Conservation (phyloP, 2,113 vertebrate genomes). For the Gallinago undulata region DNA sequence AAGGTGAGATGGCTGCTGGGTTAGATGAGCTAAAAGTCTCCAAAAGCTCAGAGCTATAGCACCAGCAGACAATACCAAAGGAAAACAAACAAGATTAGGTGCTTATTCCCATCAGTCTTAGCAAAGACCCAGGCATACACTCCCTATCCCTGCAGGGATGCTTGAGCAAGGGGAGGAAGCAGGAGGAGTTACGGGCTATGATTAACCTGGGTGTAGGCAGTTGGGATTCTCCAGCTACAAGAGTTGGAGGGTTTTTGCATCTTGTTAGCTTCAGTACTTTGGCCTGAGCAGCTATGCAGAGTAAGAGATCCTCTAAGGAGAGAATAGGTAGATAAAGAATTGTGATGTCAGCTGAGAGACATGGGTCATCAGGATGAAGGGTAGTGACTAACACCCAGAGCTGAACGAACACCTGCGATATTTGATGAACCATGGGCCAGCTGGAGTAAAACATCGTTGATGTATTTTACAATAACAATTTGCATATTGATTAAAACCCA, state of each 20-base stretch:
- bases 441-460: background rate
- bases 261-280: background rate
- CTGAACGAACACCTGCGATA: background rate
- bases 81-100: fast-evolving
- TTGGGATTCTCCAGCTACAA: background rate
- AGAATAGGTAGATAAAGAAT: background rate
- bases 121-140: background rate
- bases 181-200: background rate
- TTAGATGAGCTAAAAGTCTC: background rate
- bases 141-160: too few relatives aligned
- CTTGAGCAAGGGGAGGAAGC: background rate
- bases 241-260: background rate
- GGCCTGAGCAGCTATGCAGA: fast-evolving
- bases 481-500: conserved; percentile 39
- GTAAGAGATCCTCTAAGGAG: background rate
- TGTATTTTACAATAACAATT: conserved; percentile 21
- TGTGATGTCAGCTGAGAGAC: background rate
- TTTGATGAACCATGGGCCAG: background rate
- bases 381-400: background rate
- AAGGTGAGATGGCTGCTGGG: background rate
- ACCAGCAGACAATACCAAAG: background rate
- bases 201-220: too few relatives aligned
- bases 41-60: background rate
- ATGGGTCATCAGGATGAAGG: background rate
- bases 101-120: background rate